phyloP scores from a whole-genome alignment of 2,888 invertebrate species.

The Temnothorax unifasciatus region DNA sequence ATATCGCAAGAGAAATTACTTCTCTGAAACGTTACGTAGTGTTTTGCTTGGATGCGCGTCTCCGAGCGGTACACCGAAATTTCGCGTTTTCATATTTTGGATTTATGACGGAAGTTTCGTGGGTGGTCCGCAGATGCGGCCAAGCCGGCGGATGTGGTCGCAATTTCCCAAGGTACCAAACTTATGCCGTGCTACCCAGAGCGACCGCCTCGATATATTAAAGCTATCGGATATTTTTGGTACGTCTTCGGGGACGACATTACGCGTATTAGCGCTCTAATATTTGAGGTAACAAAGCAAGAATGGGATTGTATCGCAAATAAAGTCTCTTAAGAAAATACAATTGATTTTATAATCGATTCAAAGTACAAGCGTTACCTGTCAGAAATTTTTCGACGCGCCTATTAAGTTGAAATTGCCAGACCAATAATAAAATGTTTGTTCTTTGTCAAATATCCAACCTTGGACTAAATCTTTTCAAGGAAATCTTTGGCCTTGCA shows the following conservation, averaged over 20 bases:
- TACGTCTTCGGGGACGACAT: constrained; percentile 57
- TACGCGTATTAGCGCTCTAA: constrained; percentile 7
- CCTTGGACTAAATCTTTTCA: neutral
- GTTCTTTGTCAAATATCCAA: neutral
- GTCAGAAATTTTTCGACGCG: neutral
- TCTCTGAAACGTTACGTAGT: constrained; percentile 40
- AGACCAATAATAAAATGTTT: neutral
- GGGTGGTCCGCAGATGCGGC: constrained; percentile 84
- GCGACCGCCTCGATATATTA: constrained; percentile 68
- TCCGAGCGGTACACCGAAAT: constrained; percentile 58
- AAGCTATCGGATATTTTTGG: constrained; percentile 77
- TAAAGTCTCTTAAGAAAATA: neutral
- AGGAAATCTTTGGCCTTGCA: neutral
- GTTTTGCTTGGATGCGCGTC: constrained; percentile 58
- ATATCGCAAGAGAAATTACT: constrained; percentile 49
- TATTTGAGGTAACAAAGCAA: neutral
- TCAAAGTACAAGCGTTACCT: neutral
- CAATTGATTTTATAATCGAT: neutral
- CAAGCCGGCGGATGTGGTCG: constrained; percentile 82
- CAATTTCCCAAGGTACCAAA: constrained; percentile 70
- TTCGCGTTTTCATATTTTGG: constrained; percentile 56
- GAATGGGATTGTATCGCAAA: neutral
- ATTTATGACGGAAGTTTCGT: constrained; percentile 73
- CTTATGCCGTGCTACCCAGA: constrained; percentile 64
- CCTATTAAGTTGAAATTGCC: neutral